Base-by-base conservation (phyloP, 1,140 invertebrate genomes). In the Aphelenchoides avenae region DNA sequence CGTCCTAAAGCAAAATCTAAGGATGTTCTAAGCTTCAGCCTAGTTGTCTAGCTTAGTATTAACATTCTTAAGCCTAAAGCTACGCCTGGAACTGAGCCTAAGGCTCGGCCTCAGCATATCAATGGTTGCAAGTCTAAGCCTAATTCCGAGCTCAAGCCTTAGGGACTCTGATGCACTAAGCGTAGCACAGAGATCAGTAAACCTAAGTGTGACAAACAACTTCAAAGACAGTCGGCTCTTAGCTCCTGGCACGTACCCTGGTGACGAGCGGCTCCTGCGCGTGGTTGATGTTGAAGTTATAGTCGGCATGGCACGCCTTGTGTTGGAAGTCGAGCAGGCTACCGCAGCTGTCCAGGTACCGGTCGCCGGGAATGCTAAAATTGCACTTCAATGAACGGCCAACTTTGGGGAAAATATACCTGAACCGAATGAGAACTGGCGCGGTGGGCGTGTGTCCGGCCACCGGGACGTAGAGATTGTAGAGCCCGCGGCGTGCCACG, bases 381-480 rank as follows among this genome's bases (percentile, higher is more conserved):
- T 46, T 5, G 9, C 11, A 20, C 33, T 13, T 3, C 2, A 50
- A 7, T n/a, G 18, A 24, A 1, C 13, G 26, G 7, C 9, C 15
- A 41, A 33, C 66, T 13, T 36, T 13, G 18, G 13, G 18, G 13
- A 36, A 13, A 36, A 9, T 31, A 53, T 57, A 75, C 72, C 20
- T 66, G 26, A 75, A 60, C 37, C 51, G 33, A n/a, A 75, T 29
- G 27, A 57, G 43, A n/a, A 75, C 4, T 1, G 68, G 58, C 34
- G 64, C 52, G 18, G 71, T 76, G 9, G 69, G 62, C 37, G 75
- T 47, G 34, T 63, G 60, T n/a, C 61, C 51, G n/a, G 68, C 65
- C 5, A 75, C 53, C n/a, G 73, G 73, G 13, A 75, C 46, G 51
- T 66, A 77, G 15, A 75, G 49, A 52, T 68, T 68, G 65, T 64